Base-by-base conservation (phyloP, 2,888 invertebrate species). In the Megastigmus dorsalis region DNA sequence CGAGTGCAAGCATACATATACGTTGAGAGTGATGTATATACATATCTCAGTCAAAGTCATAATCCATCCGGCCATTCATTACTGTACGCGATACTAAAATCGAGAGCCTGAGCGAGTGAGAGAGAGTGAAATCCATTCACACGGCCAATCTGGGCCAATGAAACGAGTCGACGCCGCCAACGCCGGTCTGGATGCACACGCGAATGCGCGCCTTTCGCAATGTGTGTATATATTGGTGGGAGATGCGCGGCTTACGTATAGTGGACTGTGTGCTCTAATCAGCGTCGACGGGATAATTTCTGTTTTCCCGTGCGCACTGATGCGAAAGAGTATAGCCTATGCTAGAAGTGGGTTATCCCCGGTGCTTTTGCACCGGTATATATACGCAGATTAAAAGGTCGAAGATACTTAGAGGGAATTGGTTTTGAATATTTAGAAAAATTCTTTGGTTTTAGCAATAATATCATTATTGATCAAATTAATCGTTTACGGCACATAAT, bases 261-360 rank as follows among this genome's bases (percentile, higher is more conserved):
- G 57, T 38, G 36, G 20, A 13, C 20, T 18, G 26, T 73, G n/a
- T 36, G 6, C 9, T 72, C 65, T 70, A 75, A 75, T 75, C 75
- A 75, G 41, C 48, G 26, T 26, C 38, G 43, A 54, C 55, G 60
- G 52, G 55, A 36, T 66, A 45, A 63, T 68, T 70, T 62, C 15
- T 20, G 38, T 55, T 52, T 69, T 41, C 59, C 52, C 45, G 43
- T 6, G 62, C 9, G 55, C 55, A 38, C 30, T 23, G 43, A 59
- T 52, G 36, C 20, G 45, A 60, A 66, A 67, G 67, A 67, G 72
- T 72, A 72, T 72, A 66, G 65, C 30, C 75, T n/a, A 72, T 20
- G 6, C 6, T 30, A n/a, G 76, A 80, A 80, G 75, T 79, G 75
- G 78, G 78, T 77, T 76, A 77, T 77, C n/a, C n/a, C n/a, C n/a